phyloP scores from a whole-genome alignment of 2,113 vertebrate species.

The Caracal caracal region DNA sequence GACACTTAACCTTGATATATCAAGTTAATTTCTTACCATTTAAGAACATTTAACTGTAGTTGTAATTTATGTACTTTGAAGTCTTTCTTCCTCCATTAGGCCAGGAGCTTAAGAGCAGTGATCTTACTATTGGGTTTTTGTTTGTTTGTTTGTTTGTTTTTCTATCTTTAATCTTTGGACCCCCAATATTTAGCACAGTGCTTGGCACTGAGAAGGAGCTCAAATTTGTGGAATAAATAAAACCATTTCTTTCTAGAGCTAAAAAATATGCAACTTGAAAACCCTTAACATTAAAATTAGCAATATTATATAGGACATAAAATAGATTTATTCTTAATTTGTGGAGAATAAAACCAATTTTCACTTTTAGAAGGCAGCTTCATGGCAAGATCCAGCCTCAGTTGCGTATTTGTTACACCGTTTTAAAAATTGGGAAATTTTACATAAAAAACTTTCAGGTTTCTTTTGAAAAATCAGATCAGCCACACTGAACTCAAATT shows the following conservation, averaged over 20 bases:
- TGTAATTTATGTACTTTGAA: neutral
- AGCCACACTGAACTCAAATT: neutral
- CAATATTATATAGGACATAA: conserved; percentile 15
- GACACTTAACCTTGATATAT: neutral
- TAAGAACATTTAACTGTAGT: neutral
- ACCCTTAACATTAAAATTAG: neutral
- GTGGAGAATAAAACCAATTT: conserved; percentile 20
- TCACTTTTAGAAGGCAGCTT: neutral
- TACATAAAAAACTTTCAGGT: neutral
- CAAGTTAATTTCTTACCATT: conserved; percentile 13
- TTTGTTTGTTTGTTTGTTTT: neutral
- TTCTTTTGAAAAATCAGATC: conserved; percentile 50
- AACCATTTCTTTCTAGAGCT: neutral
- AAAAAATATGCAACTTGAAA: conserved; percentile 37
- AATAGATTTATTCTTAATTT: conserved; percentile 13
- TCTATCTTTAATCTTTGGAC: neutral
- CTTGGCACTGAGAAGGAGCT: neutral
- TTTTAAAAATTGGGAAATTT: conserved; percentile 30
- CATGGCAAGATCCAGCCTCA: neutral
- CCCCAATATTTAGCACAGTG: neutral
- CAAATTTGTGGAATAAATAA: conserved; percentile 18
- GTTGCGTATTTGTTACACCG: neutral
- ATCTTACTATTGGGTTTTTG: neutral
- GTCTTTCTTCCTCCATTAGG: neutral
- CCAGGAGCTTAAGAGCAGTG: neutral